Base-by-base conservation (phyloP, 2,797 vertebrate species). In the Molothrus aeneus region DNA sequence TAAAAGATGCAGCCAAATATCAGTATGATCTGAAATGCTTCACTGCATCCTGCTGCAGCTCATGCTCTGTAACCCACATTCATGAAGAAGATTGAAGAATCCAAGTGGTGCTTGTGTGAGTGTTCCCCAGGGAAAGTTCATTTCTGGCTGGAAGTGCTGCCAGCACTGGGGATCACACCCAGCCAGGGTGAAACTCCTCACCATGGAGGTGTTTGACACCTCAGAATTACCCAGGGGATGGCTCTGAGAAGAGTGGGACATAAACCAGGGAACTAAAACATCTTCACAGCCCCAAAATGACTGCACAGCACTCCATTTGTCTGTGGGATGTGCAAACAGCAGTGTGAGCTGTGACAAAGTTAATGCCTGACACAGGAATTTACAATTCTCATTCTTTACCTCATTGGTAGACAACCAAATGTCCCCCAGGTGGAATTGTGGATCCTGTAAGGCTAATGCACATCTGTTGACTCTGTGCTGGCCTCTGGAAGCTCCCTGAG, bases 1-100 rank as follows among this genome's bases (percentile, higher is more conserved):
- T 81, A 90, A 81, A 91, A 96, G 92, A 81, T 64, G 82, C 53
- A 74, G 78, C 73, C 74, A 88, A 88, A 95, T 54, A 81, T 56
- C 60, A 42, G 7, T 22, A 74, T 51, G 82, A 90, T 66, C 88
- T 74, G 80, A 85, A 94, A 92, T 64, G 68, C 78, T 90, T 71
- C 86, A 40, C 7, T 95, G 85, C 64, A 5, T 81, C 64, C 69
- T 66, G 70, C 61, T 93, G 57, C 57, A 83, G 54, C 54, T 80
- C 7, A 0, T 77, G 80, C 45, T 88, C 66, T 17, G 29, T 20
- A 86, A 83, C 88, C 65, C 50, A 26, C 24, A 13, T 25, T 38
- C 43, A 24, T 0, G 1, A 53, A 32, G 45, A 53, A 34, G 45
- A 36, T 3, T 36, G 68, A 53, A 85, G 48, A 85, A 38, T 16